phyloP scores from a whole-genome alignment of 2,797 vertebrate genomes.

The Myoxocephalus aenaeus region DNA sequence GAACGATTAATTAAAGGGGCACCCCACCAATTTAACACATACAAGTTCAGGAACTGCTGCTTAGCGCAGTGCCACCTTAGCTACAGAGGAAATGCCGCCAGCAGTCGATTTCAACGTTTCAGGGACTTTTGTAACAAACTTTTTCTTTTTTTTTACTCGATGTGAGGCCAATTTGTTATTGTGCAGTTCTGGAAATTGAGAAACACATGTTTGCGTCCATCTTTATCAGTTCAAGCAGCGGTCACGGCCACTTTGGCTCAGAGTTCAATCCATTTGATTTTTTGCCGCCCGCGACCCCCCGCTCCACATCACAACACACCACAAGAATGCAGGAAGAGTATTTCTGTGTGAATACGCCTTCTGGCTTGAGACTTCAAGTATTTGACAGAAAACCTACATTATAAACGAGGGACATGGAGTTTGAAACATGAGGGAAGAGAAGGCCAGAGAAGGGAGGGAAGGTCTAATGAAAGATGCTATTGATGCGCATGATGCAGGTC shows the following conservation, averaged over 20 bases:
- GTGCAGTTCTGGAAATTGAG: not conserved
- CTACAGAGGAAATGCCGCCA: not conserved
- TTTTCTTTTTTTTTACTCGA: not conserved
- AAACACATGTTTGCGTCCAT: not conserved
- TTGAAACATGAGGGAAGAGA: not conserved
- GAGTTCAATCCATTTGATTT: not conserved
- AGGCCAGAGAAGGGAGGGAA: not conserved
- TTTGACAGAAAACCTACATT: not conserved
- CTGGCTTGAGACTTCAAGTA: not conserved
- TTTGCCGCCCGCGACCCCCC: no score
- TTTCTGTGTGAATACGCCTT: not conserved
- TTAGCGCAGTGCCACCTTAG: fast-evolving
- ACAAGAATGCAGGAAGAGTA: not conserved
- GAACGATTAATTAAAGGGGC: constrained; percentile 10
- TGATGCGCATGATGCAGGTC: not conserved
- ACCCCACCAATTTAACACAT: not conserved
- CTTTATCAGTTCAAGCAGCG: not conserved
- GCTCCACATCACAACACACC: not conserved
- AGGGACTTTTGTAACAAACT: not conserved
- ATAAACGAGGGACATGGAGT: not conserved
- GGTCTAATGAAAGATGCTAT: constrained; percentile 5
- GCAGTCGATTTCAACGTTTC: not conserved
- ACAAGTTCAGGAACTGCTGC: not conserved
- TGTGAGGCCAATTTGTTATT: not conserved
- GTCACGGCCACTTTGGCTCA: not conserved